Evolutionary conservation across 1,140 invertebrate species (phyloP), one percentile per base, ranked within the genome.

Genomic region (Procambarus virginalis): DNA sequence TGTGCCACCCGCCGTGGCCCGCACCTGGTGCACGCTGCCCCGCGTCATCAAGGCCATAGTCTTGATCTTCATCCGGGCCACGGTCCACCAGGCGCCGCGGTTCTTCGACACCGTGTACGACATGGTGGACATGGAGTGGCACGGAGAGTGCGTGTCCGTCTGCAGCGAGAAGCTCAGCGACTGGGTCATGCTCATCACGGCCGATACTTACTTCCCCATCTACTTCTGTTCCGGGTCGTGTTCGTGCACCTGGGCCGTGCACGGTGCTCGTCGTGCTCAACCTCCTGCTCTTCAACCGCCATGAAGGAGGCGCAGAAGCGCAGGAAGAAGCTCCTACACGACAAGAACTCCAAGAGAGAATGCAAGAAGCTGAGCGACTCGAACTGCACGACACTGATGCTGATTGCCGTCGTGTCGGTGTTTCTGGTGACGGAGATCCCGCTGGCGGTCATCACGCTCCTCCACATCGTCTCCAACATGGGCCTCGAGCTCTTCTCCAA

Each of bases 401-500:
- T 99, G 3, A 98, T 99, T n/a, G 97, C 98, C 4, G 97, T 99
- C 1, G 98, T 99, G 0, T 97, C 97, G 0, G 97, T 98, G 0
- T 99, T 99, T 93, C 94, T 99, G 0, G 94, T 97, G 87, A 97
- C 98, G 0, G 98, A 99, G 93, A 97, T 98, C 87, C 98, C 98
- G 0, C 95, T 98, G 58, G 98, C 97, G 1, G 96, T 98, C 45
- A 96, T 98, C 64, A 97, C 97, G 0, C 95, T 96, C 10, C 94
- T 99, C 22, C 97, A 98, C 93, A 97, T 98, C 70, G 96, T 98
- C 79, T 96, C 96, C 34, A 94, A 94, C 82, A 95, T 96, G 12
- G 94, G 97, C 73, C 94, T 95, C 60, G 64, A 75, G 4, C 93
- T 77, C 85, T 94, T 90, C 22, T 93, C 79, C 86, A 77, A 91